Conservation (phyloP, 64 coral and sea anemone species). For the Anthopleura sola region DNA sequence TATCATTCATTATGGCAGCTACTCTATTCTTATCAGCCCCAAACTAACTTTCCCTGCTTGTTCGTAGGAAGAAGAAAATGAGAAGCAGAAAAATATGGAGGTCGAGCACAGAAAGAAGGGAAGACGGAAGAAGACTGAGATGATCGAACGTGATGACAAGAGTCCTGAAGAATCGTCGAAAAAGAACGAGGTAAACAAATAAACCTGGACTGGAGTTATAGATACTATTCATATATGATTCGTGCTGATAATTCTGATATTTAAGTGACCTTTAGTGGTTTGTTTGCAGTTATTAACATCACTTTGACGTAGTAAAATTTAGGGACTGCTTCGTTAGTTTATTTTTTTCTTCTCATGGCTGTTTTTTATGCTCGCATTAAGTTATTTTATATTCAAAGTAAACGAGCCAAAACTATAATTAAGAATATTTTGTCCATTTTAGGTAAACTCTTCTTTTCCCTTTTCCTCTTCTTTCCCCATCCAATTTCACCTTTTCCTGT, state of each 20-base stretch:
- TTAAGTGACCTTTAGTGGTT: background rate
- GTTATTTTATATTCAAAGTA: too few relatives aligned
- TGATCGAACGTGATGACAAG: background rate
- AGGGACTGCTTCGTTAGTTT: too few relatives aligned
- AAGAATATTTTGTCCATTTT: too few relatives aligned
- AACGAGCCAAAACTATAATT: too few relatives aligned
- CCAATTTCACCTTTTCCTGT: too few relatives aligned
- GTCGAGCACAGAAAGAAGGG: slow-evolving; percentile 14
- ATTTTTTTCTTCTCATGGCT: too few relatives aligned
- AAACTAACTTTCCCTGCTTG: background rate
- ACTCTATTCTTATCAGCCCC: background rate
- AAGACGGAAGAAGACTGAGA: background rate
- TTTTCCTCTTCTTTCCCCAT: too few relatives aligned
- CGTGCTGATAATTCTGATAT: background rate
- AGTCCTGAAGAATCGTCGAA: background rate
- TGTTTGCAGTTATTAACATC: too few relatives aligned
- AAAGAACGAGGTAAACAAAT: background rate
- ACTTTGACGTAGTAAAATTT: too few relatives aligned
- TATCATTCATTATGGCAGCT: background rate
- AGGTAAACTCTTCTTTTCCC: too few relatives aligned
- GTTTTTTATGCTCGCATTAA: too few relatives aligned
- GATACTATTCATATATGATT: background rate
- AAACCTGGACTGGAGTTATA: too few relatives aligned
- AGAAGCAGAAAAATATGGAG: background rate
- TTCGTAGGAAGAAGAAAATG: slow-evolving; percentile 9